A percentile compares a stretch with the other conserved stretches of the same genome.
Conservation (phyloP, 2,888 invertebrate species). For the Hypomecis atomaria region DNA sequence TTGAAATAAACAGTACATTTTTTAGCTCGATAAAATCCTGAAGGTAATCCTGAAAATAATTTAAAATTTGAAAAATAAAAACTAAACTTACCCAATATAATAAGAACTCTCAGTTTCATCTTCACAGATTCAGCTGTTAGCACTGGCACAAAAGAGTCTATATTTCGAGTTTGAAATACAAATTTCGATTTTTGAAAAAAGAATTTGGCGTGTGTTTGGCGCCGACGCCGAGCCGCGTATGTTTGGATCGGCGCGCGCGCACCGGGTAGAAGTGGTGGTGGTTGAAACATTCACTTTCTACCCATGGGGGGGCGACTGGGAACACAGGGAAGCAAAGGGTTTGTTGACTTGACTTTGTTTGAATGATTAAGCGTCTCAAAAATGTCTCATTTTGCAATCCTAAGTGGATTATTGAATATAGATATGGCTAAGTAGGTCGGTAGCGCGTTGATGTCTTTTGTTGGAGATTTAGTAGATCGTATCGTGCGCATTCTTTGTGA, state of each 20-base stretch:
- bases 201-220: conserved; percentile 69
- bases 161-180: conserved; percentile 41
- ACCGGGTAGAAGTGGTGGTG: conserved; percentile 51
- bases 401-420: not conserved
- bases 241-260: conserved; percentile 59
- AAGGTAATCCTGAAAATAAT: not conserved
- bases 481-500: too few species aligned
- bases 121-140: conserved; percentile 53
- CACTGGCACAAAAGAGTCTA: conserved; percentile 67
- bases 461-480: not conserved
- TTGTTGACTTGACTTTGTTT: conserved; percentile 67
- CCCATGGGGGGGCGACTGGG: conserved; percentile 70
- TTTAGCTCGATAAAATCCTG: not conserved
- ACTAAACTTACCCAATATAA: conserved; percentile 71
- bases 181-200: conserved; percentile 45
- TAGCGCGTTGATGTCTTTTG: conserved; percentile 39
- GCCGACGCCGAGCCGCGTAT: conserved; percentile 75
- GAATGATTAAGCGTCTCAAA: not conserved
- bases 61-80: conserved; percentile 13
- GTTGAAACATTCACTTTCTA: conserved; percentile 79
- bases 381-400: conserved; percentile 1
- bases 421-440: not conserved
- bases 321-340: conserved; percentile 74
- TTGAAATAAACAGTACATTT: not conserved
- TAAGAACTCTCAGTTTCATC: conserved; percentile 68